Conservation (phyloP, 64 coral and sea anemone genomes). For the Cladopsammia gracilis region DNA sequence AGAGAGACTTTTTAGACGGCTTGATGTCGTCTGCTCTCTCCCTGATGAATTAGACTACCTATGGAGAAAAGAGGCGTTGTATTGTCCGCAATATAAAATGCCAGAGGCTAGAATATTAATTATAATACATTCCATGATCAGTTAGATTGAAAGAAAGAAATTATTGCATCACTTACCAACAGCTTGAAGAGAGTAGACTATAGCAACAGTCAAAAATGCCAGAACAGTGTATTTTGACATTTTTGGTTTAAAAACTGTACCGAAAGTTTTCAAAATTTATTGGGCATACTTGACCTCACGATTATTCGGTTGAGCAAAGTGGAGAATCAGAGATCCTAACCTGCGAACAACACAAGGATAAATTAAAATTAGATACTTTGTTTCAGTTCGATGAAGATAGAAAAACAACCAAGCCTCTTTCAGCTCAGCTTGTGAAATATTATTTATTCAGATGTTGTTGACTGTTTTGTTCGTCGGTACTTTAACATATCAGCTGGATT, state of each 20-base stretch:
- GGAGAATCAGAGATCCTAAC: background rate
- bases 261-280: background rate
- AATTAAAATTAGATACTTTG: background rate
- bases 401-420: too few relatives aligned
- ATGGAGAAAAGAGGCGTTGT: background rate
- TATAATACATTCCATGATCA: background rate
- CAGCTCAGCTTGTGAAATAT: too few relatives aligned
- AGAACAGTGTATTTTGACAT: conserved; percentile 7
- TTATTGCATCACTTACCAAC: background rate
- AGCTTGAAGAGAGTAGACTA: background rate
- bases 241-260: background rate
- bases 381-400: background rate
- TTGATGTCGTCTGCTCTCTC: background rate
- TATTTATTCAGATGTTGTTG: background rate
- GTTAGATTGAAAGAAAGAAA: background rate
- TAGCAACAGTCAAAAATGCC: background rate
- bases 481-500: background rate
- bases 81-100: background rate
- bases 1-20: background rate
- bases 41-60: background rate
- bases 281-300: background rate
- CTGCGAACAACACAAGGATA: background rate
- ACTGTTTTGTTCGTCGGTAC: background rate
- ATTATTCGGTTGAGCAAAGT: background rate
- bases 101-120: background rate